These are phyloP conservation scores for Clitarchus hookeri DNA, from an alignment of 2,888 invertebrate species.

Conservation along the genomic window DNA sequence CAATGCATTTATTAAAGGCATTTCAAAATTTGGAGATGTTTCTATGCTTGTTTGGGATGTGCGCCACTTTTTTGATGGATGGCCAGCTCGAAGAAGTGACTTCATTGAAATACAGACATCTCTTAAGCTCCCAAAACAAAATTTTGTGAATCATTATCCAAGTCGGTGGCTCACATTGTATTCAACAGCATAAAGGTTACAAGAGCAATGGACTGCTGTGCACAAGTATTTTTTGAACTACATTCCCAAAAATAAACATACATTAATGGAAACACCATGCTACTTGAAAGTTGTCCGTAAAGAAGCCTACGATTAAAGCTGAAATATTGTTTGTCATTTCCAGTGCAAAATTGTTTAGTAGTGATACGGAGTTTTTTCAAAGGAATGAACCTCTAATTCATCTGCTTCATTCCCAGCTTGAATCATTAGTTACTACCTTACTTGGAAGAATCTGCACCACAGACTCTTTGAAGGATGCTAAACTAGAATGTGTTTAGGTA, in stretches of 20 bases:
- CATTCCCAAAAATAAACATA: constrained; percentile 33
- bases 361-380: too few relatives aligned
- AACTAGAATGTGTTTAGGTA: too few relatives aligned
- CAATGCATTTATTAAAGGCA: constrained; percentile 36
- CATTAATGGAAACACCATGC: constrained; percentile 1
- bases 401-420: too few relatives aligned
- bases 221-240: constrained; percentile 38
- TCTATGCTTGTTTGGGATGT: constrained; percentile 37
- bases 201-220: constrained; percentile 38
- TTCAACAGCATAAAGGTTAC: constrained; percentile 35
- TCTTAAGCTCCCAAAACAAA: constrained; percentile 32
- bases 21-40: constrained; percentile 30
- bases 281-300: neutral
- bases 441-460: too few relatives aligned
- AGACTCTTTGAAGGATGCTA: too few relatives aligned
- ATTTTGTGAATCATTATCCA: constrained; percentile 38
- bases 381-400: too few relatives aligned
- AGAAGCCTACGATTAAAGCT: neutral
- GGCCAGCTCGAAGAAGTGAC: constrained; percentile 37
- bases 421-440: too few relatives aligned
- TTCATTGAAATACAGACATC: constrained; percentile 37
- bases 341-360: too few relatives aligned
- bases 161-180: constrained; percentile 40
- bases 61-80: constrained; percentile 38
- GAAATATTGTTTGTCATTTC: too few relatives aligned